Conservation (phyloP, 2,888 invertebrate genomes). For the Clusia tigrina region DNA sequence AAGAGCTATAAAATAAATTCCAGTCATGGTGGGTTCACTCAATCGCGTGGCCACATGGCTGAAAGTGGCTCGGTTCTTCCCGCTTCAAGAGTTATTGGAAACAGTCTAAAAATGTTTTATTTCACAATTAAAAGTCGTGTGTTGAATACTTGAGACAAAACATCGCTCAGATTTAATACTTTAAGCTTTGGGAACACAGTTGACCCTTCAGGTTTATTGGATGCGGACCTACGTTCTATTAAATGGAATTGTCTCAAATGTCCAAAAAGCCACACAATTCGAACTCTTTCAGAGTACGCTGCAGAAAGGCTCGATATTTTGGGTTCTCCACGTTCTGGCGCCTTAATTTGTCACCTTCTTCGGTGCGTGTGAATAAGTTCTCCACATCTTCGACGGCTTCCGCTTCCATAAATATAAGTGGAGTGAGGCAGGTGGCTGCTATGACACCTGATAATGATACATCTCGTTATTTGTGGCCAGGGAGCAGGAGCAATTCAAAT, state of each 20-base stretch:
- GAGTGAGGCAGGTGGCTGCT: slow-evolving; percentile 61
- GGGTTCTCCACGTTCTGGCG: slow-evolving; percentile 60
- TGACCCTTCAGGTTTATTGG: slow-evolving; percentile 13
- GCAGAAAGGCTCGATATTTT: slow-evolving; percentile 58
- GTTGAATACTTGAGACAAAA: no score
- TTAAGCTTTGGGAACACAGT: no score
- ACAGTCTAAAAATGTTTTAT: no score
- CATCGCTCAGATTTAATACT: no score
- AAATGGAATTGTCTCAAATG: slow-evolving; percentile 33
- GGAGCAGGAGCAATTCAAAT: neutral
- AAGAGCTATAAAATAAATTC: no score
- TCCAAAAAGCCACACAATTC: slow-evolving; percentile 62
- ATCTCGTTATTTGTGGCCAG: neutral
- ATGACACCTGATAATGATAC: slow-evolving; percentile 52
- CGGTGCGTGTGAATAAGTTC: slow-evolving; percentile 53
- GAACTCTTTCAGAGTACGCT: slow-evolving; percentile 60
- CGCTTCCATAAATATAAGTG: slow-evolving; percentile 59
- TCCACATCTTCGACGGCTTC: slow-evolving; percentile 53
- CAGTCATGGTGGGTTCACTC: no score
- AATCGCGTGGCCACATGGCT: no score
- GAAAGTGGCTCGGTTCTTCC: no score
- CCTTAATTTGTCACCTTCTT: slow-evolving; percentile 54
- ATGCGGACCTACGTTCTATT: slow-evolving; percentile 15
- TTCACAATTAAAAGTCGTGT: no score
- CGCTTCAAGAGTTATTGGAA: no score